phyloP scores from a whole-genome alignment of 2,888 invertebrate genomes.

The Leucophora obtusa region DNA sequence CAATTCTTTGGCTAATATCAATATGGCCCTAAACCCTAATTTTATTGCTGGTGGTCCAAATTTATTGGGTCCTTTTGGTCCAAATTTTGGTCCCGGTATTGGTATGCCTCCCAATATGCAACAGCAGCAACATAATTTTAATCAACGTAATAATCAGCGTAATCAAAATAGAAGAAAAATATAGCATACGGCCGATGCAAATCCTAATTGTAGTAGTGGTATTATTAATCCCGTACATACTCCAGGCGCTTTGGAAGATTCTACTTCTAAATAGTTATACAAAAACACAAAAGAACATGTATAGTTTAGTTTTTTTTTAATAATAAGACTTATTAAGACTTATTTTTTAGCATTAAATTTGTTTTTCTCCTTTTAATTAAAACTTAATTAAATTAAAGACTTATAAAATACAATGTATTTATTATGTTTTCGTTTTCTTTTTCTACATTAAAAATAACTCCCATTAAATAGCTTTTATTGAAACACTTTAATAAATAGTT shows the following conservation, averaged over 20 bases:
- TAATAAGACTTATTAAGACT: conserved; percentile 54
- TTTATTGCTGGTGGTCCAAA: conserved; percentile 55
- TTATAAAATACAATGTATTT: conserved; percentile 18
- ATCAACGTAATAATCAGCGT: conserved; percentile 60
- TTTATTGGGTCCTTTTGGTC: conserved; percentile 47
- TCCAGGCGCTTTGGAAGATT: conserved; percentile 21
- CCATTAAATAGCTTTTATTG: too few relatives aligned
- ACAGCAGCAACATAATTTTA: conserved; percentile 57
- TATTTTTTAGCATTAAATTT: conserved; percentile 27
- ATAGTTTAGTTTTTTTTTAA: conserved; percentile 2
- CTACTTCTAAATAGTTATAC: conserved; percentile 28
- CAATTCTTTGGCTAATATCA: conserved; percentile 43
- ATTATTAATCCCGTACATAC: neutral
- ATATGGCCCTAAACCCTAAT: conserved; percentile 60
- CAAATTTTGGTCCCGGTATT: conserved; percentile 35
- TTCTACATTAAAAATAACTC: too few relatives aligned
- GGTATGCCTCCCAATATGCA: conserved; percentile 36
- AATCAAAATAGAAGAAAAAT: conserved; percentile 59
- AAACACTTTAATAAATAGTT: too few relatives aligned
- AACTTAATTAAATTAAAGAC: conserved; percentile 33
- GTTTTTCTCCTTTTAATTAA: conserved; percentile 32
- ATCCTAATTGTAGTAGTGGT: neutral
- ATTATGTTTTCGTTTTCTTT: neutral
- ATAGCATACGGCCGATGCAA: conserved; percentile 50
- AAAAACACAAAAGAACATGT: neutral